Percentiles rank a stretch among this genome's conserved stretches.
Conservation (phyloP, 2,113 vertebrate species). For the Serranochromis macrocephalus region DNA sequence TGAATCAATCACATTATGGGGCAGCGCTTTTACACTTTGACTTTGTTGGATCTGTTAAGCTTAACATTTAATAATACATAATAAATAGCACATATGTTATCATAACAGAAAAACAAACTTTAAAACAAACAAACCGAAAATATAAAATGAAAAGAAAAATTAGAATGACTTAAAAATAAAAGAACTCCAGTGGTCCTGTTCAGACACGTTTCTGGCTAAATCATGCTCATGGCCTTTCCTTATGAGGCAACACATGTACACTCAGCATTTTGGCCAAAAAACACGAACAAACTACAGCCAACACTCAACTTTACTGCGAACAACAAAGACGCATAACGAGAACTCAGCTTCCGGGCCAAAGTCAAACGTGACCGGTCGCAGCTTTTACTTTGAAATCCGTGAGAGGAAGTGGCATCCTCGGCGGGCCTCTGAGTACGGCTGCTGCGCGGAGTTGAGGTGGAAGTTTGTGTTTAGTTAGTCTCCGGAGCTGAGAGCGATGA, state of each 20-base stretch:
- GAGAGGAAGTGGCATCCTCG: not conserved
- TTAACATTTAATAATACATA: not conserved
- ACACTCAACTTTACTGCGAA: not conserved
- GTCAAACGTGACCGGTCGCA: not conserved
- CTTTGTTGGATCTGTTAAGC: not conserved
- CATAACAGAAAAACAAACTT: not conserved
- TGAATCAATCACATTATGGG: not conserved
- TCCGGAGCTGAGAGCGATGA: slow-evolving; percentile 16
- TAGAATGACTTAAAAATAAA: not conserved
- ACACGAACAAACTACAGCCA: too few relatives aligned
- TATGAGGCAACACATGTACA: not conserved
- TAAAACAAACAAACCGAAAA: not conserved
- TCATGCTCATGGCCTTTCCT: not conserved
- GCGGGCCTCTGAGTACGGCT: not conserved
- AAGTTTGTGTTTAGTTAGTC: slow-evolving; percentile 22
- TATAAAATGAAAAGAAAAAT: not conserved
- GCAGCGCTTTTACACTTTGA: not conserved
- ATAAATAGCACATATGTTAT: not conserved
- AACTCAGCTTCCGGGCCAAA: not conserved
- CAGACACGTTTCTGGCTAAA: not conserved
- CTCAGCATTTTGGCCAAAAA: not conserved
- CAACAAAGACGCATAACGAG: not conserved
- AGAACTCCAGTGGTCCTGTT: not conserved
- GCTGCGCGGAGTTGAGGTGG: not conserved
- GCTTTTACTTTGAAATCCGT: slow-evolving; percentile 4